Evolutionary conservation across 1,140 invertebrate species (phyloP).

Genomic region (Pseudomyrmex pallidus): DNA sequence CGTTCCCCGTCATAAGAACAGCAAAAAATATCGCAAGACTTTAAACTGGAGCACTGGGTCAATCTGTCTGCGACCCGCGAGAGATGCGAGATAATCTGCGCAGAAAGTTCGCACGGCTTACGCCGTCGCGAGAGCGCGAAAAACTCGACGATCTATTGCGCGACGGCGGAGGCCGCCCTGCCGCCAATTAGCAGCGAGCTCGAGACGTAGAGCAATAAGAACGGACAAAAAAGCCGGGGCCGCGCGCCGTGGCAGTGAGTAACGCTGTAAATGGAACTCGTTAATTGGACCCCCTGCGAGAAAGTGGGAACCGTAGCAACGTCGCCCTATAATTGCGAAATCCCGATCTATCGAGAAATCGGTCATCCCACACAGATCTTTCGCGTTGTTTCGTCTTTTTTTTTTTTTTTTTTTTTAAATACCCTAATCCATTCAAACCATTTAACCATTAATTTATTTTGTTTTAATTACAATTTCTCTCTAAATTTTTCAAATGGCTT

Average conservation of each 20-base stretch:
- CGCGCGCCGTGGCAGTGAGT: slow-evolving; percentile 18
- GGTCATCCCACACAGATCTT: neutral
- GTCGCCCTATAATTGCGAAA: slow-evolving; percentile 56
- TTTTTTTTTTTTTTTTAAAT: neutral
- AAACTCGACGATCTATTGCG: slow-evolving; percentile 51
- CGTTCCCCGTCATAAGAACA: neutral
- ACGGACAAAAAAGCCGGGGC: slow-evolving; percentile 32
- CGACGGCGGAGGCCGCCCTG: slow-evolving; percentile 10
- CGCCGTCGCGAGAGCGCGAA: slow-evolving; percentile 20
- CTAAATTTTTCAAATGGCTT: too few species aligned
- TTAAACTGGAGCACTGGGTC: slow-evolving; percentile 48
- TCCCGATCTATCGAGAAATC: slow-evolving; percentile 46
- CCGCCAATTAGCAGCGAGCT: slow-evolving; percentile 54
- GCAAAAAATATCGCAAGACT: slow-evolving; percentile 21
- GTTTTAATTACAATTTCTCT: too few species aligned
- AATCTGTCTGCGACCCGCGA: slow-evolving; percentile 27
- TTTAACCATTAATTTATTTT: too few species aligned
- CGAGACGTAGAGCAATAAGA: slow-evolving; percentile 52
- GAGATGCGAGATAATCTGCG: slow-evolving; percentile 42
- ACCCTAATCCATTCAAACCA: too few species aligned
- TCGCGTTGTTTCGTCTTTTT: too few species aligned
- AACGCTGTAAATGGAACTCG: slow-evolving; percentile 59
- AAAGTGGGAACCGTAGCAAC: slow-evolving; percentile 21
- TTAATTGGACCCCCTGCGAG: slow-evolving; percentile 52
- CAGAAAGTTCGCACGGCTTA: slow-evolving; percentile 60